Evolutionary conservation across 2,113 vertebrate species (phyloP), one percentile per base, ranked within the genome.

Genomic region (Parotia lawesii): DNA sequence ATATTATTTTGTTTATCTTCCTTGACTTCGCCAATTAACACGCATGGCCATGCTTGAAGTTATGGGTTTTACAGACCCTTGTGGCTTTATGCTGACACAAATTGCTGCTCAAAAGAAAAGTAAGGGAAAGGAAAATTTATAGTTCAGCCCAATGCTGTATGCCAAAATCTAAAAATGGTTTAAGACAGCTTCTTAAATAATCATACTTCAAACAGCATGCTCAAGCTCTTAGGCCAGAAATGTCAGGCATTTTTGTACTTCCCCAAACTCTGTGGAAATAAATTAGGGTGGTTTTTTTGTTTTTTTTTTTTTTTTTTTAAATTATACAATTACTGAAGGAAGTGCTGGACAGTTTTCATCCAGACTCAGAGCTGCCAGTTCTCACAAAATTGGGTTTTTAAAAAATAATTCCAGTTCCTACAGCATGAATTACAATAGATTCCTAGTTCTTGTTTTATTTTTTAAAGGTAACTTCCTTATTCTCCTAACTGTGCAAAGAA

Each of bases 1-100:
- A 57, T 91, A 91, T 95, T 91, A 94, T 83, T 94, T 89, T 93
- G 75, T 96, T 95, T 94, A 44, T 95, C 90, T 95, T 95, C 72
- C 85, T 85, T 91, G 93, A 91, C 67, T 95, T 85, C 19, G 60
- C 72, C 87, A 94, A 91, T 93, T 95, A 96, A 91, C 90, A 91
- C 71, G 67, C 72, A 88, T 47, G 54, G 72, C 60, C 40, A 40
- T 88, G 56, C 85, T 93, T 95, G 76, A 90, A 94, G 65, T 95
- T 94, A 95, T 12, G 27, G 61, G 40, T 84, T 95, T 95, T 85
- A 76, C 51, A 85, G 87, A 94, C 51, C 44, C 75, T 48, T 48
- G 78, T 80, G 85, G 85, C 87, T 96, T 91, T 84, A 51, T 85
- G 86, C 56, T 67, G 89, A 91, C 90, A 95, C 75, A 95, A 94